These are phyloP conservation scores for Octomys mimax DNA, from an alignment of 2,797 vertebrate species.

Conservation along the genomic window DNA sequence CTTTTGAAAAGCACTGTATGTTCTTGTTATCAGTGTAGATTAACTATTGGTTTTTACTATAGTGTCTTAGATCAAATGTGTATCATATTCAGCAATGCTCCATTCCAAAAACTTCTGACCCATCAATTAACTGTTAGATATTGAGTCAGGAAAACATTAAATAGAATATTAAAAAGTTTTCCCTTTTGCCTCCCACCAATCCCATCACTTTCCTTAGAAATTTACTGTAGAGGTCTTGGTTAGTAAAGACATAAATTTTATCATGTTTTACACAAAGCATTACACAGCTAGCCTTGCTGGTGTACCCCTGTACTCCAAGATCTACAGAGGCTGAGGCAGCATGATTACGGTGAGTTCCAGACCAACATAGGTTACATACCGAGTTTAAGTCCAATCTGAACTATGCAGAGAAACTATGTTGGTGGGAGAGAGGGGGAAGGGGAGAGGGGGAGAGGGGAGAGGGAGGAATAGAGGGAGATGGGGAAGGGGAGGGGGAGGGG, in stretches of 20 bases:
- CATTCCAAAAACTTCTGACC: background rate
- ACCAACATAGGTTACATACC: background rate
- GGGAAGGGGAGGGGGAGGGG: too few relatives aligned
- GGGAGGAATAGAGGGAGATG: too few relatives aligned
- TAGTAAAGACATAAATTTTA: background rate
- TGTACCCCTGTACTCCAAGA: background rate
- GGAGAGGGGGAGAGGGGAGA: background rate
- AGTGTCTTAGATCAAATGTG: background rate
- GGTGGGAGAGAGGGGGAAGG: too few relatives aligned
- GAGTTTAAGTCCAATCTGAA: background rate
- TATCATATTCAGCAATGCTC: background rate
- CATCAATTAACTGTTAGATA: slow-evolving; percentile 44
- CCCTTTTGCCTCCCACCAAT: background rate
- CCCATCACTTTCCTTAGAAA: background rate
- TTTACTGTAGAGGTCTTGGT: background rate
- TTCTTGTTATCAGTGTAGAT: background rate
- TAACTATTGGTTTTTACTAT: background rate
- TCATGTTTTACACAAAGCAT: background rate
- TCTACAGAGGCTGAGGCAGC: background rate
- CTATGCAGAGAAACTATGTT: background rate
- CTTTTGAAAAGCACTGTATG: background rate
- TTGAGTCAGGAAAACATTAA: background rate
- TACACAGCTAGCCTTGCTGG: background rate
- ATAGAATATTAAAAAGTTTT: background rate
- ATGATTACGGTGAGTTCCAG: background rate